Evolutionary conservation across 2,797 vertebrate species (phyloP), one percentile per base, ranked within the genome.

Genomic region (Microctenopoma lineatum): DNA sequence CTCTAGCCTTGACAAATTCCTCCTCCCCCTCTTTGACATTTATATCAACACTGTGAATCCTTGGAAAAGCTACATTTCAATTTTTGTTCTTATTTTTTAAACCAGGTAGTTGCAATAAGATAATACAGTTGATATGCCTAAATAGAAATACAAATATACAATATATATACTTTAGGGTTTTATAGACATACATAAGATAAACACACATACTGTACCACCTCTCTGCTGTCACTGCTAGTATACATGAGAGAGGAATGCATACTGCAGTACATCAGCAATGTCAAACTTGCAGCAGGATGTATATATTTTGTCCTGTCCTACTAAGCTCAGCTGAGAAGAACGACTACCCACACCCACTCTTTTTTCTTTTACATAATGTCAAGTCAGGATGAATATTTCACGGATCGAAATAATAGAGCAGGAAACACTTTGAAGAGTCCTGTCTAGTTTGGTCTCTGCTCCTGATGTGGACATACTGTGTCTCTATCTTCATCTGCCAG

Each of bases 321-420:
- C 57, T 59, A 51, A 78, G 62, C 59, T 59, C 2, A 1, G 38
- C 41, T 27, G 42, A 44, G 54, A 61, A 72, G 44, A 73, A 54
- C 25, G 36, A 70, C 59, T 72, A 25, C 51, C 51, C 52, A 36
- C 57, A 58, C 66, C 59, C 72, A 11, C 27, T 29, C 15, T 60
- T 74, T 47, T 48, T 27, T 48, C 75, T 75, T 34, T 8, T 44
- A 65, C 55, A 75, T 55, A 57, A 67, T 52, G 45, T 73, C 48
- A 64, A 65, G 51, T 70, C 52, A 56, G 75, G 63, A 75, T 70
- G 9, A 79, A 81, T 77, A 65, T 80, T 66, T 80, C 42, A 72
- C 66, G 56, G 46, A 29, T 67, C 51, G 32, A 78, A 77, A 79
- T 66, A 67, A 77, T 57, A 70, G 34, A 73, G 47, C 2, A 1